A percentile compares a stretch with the other conserved stretches of the same genome.
Conservation (phyloP, 2,888 invertebrate species). For the Pediacus dermestoides region DNA sequence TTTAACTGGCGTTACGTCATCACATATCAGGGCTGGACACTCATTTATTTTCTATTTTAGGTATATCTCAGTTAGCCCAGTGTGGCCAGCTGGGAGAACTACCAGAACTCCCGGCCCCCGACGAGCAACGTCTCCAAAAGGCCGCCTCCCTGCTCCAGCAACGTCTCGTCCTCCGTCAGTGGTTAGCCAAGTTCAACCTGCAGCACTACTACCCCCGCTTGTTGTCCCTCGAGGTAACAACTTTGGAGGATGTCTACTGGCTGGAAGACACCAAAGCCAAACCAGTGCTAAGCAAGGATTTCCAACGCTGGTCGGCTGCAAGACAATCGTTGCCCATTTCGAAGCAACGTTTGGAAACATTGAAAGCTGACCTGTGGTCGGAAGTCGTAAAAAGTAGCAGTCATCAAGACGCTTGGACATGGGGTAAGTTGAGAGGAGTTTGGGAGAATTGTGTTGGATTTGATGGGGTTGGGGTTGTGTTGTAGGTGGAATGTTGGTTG, state of each 20-base stretch:
- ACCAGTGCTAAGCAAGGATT: constrained; percentile 71
- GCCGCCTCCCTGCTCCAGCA: constrained; percentile 80
- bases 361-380: constrained; percentile 82
- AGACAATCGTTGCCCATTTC: constrained; percentile 79
- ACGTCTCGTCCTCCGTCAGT: constrained; percentile 78
- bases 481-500: constrained; percentile 86
- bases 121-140: constrained; percentile 77
- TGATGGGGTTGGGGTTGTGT: no score
- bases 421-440: constrained; percentile 56
- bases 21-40: neutral
- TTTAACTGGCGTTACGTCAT: neutral
- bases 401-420: constrained; percentile 87
- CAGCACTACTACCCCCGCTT: constrained; percentile 72
- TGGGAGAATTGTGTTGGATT: neutral
- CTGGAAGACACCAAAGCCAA: constrained; percentile 73
- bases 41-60: constrained; percentile 48
- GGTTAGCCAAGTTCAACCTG: constrained; percentile 72
- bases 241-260: constrained; percentile 89
- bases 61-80: constrained; percentile 78
- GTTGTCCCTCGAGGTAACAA: constrained; percentile 75
- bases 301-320: constrained; percentile 74
- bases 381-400: constrained; percentile 80
- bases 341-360: constrained; percentile 70
- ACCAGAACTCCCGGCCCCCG: constrained; percentile 78
- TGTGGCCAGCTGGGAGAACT: constrained; percentile 75